Percentiles rank a stretch among this genome's conserved stretches.
Conservation (phyloP, 2,797 vertebrate species). For the Eupleurogrammus muticus region DNA sequence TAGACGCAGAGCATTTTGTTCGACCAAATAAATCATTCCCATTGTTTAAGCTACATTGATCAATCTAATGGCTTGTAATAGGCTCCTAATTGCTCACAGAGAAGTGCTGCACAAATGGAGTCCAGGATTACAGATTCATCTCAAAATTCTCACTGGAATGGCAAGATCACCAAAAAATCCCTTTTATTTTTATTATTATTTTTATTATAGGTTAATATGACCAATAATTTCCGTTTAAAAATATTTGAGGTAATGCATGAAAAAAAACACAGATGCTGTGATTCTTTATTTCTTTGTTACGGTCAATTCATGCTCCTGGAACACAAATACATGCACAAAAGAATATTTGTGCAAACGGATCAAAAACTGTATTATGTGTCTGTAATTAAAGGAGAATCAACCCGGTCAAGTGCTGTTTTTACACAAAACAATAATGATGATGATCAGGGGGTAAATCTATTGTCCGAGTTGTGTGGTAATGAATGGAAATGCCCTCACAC, state of each 20-base stretch:
- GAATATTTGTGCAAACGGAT: conserved; percentile 5
- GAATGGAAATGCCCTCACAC: conserved; percentile 25
- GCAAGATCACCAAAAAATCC: conserved; percentile 44
- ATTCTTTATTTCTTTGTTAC: no score
- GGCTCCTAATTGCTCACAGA: conserved; percentile 95
- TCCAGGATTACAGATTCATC: conserved; percentile 84
- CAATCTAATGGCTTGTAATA: conserved; percentile 99
- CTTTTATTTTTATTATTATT: no score
- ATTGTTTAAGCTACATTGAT: conserved; percentile 99
- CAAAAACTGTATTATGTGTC: neutral
- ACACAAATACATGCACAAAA: no score
- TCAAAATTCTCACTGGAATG: conserved; percentile 76
- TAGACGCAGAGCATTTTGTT: conserved; percentile 86
- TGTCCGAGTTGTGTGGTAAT: conserved; percentile 8
- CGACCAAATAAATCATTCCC: conserved; percentile 95
- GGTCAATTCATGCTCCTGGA: no score
- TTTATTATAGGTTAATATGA: no score
- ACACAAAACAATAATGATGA: neutral
- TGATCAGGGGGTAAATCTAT: conserved; percentile 1
- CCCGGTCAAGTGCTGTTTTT: neutral
- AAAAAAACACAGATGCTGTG: no score
- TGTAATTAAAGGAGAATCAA: conserved; percentile 3
- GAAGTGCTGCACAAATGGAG: conserved; percentile 88
- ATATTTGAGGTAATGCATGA: no score
- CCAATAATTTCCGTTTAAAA: no score